Conservation (phyloP, 2,888 invertebrate species). For the Lochmaea capreae region DNA sequence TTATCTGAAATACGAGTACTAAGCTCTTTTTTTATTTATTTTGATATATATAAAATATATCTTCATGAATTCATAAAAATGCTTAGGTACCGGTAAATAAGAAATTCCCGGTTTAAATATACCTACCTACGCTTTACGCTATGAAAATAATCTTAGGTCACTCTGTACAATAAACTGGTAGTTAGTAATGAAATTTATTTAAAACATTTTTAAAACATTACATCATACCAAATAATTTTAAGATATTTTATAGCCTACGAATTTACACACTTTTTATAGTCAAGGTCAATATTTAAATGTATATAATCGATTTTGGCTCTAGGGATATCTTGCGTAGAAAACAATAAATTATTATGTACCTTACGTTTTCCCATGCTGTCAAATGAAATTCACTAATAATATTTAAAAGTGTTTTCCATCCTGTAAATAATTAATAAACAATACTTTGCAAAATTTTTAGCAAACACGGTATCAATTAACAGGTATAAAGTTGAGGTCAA, state of each 20-base stretch:
- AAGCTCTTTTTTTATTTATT: no score
- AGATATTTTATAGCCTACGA: neutral
- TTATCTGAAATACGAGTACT: no score
- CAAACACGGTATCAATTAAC: neutral
- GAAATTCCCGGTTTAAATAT: no score
- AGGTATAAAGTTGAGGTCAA: conserved; percentile 1
- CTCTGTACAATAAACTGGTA: neutral
- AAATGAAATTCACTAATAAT: no score
- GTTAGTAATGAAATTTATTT: neutral
- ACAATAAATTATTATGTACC: no score
- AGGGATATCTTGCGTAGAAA: neutral
- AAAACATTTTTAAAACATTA: neutral
- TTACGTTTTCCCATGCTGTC: no score
- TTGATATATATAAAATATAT: no score
- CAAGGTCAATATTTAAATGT: neutral
- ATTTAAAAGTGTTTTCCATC: no score
- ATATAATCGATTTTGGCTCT: neutral
- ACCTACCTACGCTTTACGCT: no score
- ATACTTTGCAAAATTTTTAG: no score
- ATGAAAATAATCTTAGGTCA: neutral
- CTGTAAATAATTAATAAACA: no score
- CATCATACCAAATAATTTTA: neutral
- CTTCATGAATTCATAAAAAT: neutral
- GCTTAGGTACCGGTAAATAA: no score
- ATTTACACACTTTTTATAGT: conserved; percentile 11